A percentile compares a stretch with the other conserved stretches of the same genome.
phyloP scores from a whole-genome alignment of 2,797 vertebrate species.

The Hydrolagus colliei region DNA sequence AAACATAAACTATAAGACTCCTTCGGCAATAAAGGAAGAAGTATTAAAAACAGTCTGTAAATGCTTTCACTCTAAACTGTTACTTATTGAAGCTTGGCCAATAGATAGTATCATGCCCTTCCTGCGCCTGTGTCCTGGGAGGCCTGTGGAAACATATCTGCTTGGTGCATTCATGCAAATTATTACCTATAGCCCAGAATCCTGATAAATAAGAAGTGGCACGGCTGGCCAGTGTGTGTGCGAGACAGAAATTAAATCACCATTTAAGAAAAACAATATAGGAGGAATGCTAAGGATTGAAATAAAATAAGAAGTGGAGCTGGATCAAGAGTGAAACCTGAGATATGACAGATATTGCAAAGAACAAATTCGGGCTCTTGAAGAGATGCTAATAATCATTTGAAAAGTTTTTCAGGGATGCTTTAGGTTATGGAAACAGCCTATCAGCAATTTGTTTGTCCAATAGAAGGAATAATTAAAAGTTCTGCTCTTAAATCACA shows the following conservation, averaged over 20 bases:
- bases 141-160: constrained; percentile 96
- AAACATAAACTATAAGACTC: constrained; percentile 15
- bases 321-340: constrained; percentile 61
- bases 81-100: constrained; percentile 94
- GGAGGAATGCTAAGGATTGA: constrained; percentile 89
- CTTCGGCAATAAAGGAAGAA: constrained; percentile 21
- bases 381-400: neutral
- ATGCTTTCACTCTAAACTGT: constrained; percentile 57
- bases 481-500: constrained; percentile 7
- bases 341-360: constrained; percentile 80
- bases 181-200: constrained; percentile 99
- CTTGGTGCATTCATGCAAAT: constrained; percentile 99
- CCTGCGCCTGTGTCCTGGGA: constrained; percentile 86
- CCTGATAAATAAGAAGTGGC: constrained; percentile 89
- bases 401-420: neutral
- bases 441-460: constrained; percentile 13
- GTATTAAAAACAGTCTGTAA: constrained; percentile 24
- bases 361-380: constrained; percentile 49
- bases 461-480: constrained; percentile 23
- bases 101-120: constrained; percentile 90
- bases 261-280: constrained; percentile 99
- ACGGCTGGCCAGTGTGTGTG: constrained; percentile 59
- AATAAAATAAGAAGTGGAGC: constrained; percentile 64
- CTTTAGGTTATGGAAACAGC: constrained; percentile 3
- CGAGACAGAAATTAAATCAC: constrained; percentile 98